Conservation (phyloP, 2,113 vertebrate genomes). For the Lipophrys pholis region DNA sequence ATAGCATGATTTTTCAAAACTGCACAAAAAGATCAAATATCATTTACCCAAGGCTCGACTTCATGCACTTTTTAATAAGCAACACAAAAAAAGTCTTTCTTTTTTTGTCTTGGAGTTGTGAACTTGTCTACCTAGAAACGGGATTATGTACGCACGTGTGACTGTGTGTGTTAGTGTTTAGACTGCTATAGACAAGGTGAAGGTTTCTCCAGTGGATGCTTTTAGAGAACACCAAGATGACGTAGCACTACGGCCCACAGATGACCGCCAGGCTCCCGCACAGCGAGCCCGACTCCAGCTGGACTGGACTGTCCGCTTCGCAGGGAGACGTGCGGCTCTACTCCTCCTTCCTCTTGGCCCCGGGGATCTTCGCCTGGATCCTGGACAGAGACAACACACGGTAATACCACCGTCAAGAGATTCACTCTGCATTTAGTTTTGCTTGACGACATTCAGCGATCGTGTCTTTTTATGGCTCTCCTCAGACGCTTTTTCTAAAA, state of each 20-base stretch:
- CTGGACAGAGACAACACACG: constrained; percentile 73
- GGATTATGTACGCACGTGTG: constrained; percentile 71
- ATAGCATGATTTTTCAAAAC: constrained; percentile 82
- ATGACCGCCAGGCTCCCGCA: constrained; percentile 80
- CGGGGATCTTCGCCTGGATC: constrained; percentile 98
- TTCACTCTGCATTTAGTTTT: constrained; percentile 13
- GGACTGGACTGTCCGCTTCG: constrained; percentile 61
- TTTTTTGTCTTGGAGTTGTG: constrained; percentile 87
- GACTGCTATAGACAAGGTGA: constrained; percentile 78
- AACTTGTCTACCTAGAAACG: constrained; percentile 85
- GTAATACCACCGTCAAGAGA: constrained; percentile 7
- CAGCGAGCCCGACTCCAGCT: constrained; percentile 72
- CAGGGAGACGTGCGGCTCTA: constrained; percentile 74
- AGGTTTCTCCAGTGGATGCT: constrained; percentile 80
- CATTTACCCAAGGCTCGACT: constrained; percentile 90
- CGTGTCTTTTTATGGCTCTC: constrained; percentile 41
- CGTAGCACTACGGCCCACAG: constrained; percentile 84
- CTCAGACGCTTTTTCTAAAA: constrained; percentile 11
- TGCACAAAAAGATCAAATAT: constrained; percentile 88
- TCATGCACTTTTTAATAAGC: constrained; percentile 96
- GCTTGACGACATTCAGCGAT: not conserved
- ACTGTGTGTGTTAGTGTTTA: constrained; percentile 71
- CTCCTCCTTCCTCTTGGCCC: constrained; percentile 96
- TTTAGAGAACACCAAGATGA: constrained; percentile 87
- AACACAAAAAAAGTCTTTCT: constrained; percentile 90